phyloP scores from a whole-genome alignment of 2,113 vertebrate species.

The Bombycilla garrulus region DNA sequence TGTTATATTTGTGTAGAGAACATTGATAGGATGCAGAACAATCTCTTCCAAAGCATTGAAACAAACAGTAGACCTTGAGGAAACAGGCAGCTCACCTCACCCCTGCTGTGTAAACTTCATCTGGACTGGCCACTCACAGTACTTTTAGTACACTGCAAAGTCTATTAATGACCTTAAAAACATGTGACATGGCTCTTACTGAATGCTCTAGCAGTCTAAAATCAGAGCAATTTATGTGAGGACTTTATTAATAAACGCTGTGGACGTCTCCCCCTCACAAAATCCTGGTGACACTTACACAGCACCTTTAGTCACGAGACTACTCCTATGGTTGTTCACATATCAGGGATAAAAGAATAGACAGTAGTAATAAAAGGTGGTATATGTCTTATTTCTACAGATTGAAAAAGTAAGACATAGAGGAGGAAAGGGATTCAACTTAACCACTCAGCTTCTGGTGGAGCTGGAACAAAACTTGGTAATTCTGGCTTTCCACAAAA shows the following conservation, averaged over 20 bases:
- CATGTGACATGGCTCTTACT: not conserved
- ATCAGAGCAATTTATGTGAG: not conserved
- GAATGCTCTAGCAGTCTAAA: not conserved
- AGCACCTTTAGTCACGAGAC: not conserved
- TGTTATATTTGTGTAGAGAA: not conserved
- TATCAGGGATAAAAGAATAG: not conserved
- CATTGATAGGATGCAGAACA: not conserved
- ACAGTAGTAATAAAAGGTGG: not conserved
- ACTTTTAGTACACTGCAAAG: not conserved
- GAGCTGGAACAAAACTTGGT: not conserved
- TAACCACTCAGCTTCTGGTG: not conserved
- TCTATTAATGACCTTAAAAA: not conserved
- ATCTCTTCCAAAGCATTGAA: not conserved
- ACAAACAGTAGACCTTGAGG: not conserved
- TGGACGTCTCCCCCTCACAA: not conserved
- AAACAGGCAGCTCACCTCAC: not conserved
- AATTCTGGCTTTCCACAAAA: not conserved
- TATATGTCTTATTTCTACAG: not conserved
- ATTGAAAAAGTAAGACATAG: not conserved
- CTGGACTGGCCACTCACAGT: not conserved
- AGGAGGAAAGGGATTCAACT: not conserved
- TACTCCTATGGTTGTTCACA: not conserved
- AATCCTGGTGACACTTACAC: not conserved
- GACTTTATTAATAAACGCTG: not conserved
- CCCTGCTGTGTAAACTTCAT: not conserved